phyloP scores from a whole-genome alignment of 2,888 invertebrate species.

The Ischnus inquisitorius region DNA sequence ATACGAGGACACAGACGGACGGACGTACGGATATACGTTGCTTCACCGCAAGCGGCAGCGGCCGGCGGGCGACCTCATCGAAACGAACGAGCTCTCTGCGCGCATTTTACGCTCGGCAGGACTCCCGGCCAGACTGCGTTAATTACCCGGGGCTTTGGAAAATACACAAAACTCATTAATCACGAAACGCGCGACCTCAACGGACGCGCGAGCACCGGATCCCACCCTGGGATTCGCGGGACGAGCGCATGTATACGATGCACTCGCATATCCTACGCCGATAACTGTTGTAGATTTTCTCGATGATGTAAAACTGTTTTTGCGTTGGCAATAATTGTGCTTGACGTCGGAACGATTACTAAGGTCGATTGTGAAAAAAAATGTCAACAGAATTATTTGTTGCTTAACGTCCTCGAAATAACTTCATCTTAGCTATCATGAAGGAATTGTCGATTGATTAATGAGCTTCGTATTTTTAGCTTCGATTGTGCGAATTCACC shows the following conservation, averaged over 20 bases:
- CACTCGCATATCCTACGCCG: constrained; percentile 4
- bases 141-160: constrained; percentile 67
- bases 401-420: too few relatives aligned
- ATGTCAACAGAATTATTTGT: too few relatives aligned
- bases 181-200: constrained; percentile 50
- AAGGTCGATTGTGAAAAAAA: too few relatives aligned
- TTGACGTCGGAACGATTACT: not conserved
- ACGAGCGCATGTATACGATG: constrained; percentile 19
- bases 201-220: constrained; percentile 49
- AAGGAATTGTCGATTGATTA: too few relatives aligned
- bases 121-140: constrained; percentile 57
- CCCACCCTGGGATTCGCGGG: constrained; percentile 30
- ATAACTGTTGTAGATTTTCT: constrained; percentile 15
- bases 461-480: too few relatives aligned
- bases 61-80: constrained; percentile 45
- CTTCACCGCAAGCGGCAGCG: constrained; percentile 45
- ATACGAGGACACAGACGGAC: constrained; percentile 12
- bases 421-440: too few relatives aligned
- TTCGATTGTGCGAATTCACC: not conserved
- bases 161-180: constrained; percentile 67
- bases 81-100: constrained; percentile 46
- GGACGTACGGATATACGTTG: constrained; percentile 32
- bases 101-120: constrained; percentile 63
- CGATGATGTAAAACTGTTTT: constrained; percentile 42
- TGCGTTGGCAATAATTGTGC: not conserved